Conservation (phyloP, 2,888 invertebrate species). For the Tyria jacobaeae region DNA sequence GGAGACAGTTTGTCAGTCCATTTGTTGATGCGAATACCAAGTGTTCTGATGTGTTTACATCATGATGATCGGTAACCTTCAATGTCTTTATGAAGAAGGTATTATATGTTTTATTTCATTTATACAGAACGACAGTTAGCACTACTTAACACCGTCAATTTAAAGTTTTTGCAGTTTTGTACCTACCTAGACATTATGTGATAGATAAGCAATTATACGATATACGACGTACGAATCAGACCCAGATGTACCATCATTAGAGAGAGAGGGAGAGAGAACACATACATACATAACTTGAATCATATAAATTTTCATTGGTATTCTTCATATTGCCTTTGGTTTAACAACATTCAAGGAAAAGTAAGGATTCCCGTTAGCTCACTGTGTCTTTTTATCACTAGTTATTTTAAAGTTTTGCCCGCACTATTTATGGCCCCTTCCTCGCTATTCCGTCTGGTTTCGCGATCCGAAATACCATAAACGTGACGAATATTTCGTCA, state of each 20-base stretch:
- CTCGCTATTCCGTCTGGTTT: conserved; percentile 24
- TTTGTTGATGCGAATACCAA: conserved; percentile 26
- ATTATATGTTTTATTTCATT: background rate
- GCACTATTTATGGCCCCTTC: conserved; percentile 22
- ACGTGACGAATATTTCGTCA: conserved; percentile 30
- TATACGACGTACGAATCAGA: background rate
- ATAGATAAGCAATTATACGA: too few relatives aligned
- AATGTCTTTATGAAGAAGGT: background rate
- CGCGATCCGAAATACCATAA: conserved; percentile 34
- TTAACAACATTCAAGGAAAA: background rate
- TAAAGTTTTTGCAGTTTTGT: too few relatives aligned
- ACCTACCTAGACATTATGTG: too few relatives aligned
- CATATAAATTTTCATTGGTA: background rate
- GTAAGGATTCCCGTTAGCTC: background rate
- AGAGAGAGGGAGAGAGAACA: too few relatives aligned
- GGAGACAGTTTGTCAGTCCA: conserved; percentile 35
- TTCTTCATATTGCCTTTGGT: background rate
- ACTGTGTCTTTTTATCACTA: conserved; percentile 10
- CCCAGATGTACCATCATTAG: background rate
- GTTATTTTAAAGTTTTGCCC: conserved; percentile 21
- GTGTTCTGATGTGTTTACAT: too few relatives aligned
- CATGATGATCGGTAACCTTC: background rate
- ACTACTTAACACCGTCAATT: too few relatives aligned
- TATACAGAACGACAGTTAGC: too few relatives aligned
- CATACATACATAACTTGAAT: background rate